A percentile compares a stretch with the other conserved stretches of the same genome.
These are phyloP conservation scores for Hyperoplus immaculatus DNA, from an alignment of 2,797 vertebrate genomes.

Conservation along the genomic window DNA sequence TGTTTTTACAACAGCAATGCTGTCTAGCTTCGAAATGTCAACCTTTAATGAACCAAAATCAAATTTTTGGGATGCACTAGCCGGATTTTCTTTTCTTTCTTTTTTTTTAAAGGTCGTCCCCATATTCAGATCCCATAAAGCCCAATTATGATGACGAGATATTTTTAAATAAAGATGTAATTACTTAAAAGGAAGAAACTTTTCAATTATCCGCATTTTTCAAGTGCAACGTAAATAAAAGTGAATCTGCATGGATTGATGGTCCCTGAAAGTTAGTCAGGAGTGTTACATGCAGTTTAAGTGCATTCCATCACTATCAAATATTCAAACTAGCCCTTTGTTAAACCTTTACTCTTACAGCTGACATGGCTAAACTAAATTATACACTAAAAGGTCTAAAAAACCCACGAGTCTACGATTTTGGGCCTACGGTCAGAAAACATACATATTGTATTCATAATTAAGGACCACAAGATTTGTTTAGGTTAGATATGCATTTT, in stretches of 20 bases:
- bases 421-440: background rate
- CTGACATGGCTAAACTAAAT: background rate
- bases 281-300: background rate
- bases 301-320: background rate
- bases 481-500: conserved; percentile 1
- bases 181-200: background rate
- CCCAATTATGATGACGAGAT: background rate
- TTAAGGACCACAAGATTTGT: background rate
- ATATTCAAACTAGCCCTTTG: background rate
- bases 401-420: background rate
- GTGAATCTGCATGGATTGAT: background rate
- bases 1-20: conserved; percentile 30
- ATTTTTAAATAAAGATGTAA: background rate
- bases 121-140: background rate
- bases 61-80: conserved; percentile 1
- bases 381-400: no score
- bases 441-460: background rate
- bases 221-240: background rate
- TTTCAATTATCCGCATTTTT: background rate
- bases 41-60: conserved; percentile 16
- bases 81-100: background rate
- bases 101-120: conserved; percentile 14
- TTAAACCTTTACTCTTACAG: background rate
- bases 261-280: no score
- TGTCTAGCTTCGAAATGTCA: conserved; percentile 40